phyloP scores from a whole-genome alignment of 2,797 vertebrate genomes.

The Apogon talboti region DNA sequence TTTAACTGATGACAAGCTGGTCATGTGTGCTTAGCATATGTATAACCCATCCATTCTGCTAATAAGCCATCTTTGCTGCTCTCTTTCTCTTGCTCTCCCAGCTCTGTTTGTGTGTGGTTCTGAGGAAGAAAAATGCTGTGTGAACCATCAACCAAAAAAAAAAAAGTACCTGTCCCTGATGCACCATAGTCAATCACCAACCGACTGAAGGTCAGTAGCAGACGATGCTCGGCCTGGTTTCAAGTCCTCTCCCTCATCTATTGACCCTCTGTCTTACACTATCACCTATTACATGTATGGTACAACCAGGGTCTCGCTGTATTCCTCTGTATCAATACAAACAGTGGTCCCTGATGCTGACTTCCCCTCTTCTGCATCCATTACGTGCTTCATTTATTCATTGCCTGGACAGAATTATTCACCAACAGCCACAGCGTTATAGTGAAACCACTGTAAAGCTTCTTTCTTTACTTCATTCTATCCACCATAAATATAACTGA shows the following conservation, averaged over 20 bases:
- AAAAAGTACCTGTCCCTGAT: background rate
- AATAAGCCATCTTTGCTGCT: slow-evolving; percentile 14
- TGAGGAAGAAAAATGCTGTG: background rate
- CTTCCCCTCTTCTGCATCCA: background rate
- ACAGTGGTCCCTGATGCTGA: slow-evolving; percentile 1
- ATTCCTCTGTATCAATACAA: slow-evolving; percentile 12
- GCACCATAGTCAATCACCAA: slow-evolving; percentile 15
- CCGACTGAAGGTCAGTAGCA: slow-evolving; percentile 7
- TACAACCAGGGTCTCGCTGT: slow-evolving; percentile 1
- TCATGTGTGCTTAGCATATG: slow-evolving; percentile 57
- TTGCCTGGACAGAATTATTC: too few relatives aligned
- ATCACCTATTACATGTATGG: background rate
- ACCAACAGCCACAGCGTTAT: too few relatives aligned
- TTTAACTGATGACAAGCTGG: slow-evolving; percentile 49
- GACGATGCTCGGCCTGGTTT: slow-evolving; percentile 19
- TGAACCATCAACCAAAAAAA: slow-evolving; percentile 8
- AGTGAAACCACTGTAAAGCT: too few relatives aligned
- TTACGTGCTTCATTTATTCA: too few relatives aligned
- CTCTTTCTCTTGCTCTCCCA: background rate
- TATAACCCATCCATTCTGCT: slow-evolving; percentile 23
- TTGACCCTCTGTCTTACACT: slow-evolving; percentile 12
- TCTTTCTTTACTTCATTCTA: too few relatives aligned
- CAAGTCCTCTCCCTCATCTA: slow-evolving; percentile 1
- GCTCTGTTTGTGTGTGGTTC: slow-evolving; percentile 6
- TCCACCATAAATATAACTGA: too few relatives aligned